Percentiles rank a stretch among this genome's conserved stretches.
phyloP scores from a whole-genome alignment of 2,113 vertebrate genomes.

The Bujurquina vittata region DNA sequence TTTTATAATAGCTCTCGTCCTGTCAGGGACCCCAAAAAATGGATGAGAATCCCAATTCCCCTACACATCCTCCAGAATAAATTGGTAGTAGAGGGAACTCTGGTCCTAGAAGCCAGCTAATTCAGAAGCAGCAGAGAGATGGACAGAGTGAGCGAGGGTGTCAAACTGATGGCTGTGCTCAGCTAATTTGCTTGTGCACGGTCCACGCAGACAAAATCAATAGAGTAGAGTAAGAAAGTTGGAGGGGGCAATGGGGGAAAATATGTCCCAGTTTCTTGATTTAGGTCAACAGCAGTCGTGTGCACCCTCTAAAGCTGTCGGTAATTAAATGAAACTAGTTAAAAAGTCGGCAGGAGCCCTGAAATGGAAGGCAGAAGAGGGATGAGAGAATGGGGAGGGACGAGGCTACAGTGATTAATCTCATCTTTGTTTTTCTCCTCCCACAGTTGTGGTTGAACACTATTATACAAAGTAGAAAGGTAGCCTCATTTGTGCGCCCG shows the following conservation, averaged over 20 bases:
- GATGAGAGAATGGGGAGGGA: constrained; percentile 31
- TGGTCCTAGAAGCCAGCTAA: background rate
- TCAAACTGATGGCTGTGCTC: constrained; percentile 41
- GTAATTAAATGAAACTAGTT: constrained; percentile 77
- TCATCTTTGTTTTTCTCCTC: constrained; percentile 70
- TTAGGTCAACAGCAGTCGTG: constrained; percentile 75
- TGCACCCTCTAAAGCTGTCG: constrained; percentile 65
- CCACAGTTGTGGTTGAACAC: constrained; percentile 45
- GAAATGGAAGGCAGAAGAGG: constrained; percentile 39
- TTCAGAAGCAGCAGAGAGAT: constrained; percentile 31
- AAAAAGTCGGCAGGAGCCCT: constrained; percentile 59
- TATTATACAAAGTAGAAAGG: constrained; percentile 63
- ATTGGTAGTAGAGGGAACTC: constrained; percentile 32
- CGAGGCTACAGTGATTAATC: constrained; percentile 60
- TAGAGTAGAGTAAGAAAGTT: constrained; percentile 69
- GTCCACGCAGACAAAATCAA: constrained; percentile 72
- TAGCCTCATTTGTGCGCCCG: constrained; percentile 67
- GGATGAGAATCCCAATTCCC: constrained; percentile 37
- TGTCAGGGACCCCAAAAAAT: constrained; percentile 27
- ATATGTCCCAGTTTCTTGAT: constrained; percentile 77
- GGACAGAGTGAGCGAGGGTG: constrained; percentile 11
- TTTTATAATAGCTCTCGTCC: constrained; percentile 34
- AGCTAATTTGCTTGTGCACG: constrained; percentile 62
- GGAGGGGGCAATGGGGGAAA: background rate
- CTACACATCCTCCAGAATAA: constrained; percentile 46